Evolutionary conservation across 2,113 vertebrate genomes (phyloP).

Genomic region (Neolamprologus tretocephalus): DNA sequence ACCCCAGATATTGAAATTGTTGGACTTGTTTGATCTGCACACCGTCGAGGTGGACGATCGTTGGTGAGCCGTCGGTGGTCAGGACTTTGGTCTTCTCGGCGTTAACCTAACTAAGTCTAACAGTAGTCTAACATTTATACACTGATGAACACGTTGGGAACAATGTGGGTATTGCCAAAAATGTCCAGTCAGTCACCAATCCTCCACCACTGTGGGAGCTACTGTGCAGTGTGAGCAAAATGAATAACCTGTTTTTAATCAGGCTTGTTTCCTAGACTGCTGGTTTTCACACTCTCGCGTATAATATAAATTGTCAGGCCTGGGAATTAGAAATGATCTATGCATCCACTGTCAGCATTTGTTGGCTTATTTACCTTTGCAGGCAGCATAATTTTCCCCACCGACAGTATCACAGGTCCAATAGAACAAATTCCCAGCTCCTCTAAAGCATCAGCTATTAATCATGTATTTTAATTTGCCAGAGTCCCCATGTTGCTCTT

Average conservation of each 20-base stretch:
- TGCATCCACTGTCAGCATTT: slow-evolving; percentile 25
- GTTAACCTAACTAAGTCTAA: no score
- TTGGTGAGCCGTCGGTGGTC: no score
- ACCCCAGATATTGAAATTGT: no score
- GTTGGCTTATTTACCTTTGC: slow-evolving; percentile 42
- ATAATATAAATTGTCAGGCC: neutral
- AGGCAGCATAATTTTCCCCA: neutral
- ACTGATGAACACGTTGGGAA: neutral
- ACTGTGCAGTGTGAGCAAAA: neutral
- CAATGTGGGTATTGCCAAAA: neutral
- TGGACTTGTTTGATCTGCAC: no score
- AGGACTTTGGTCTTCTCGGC: no score
- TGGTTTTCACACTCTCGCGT: neutral
- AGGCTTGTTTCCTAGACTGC: neutral
- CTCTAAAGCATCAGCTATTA: slow-evolving; percentile 45
- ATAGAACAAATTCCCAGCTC: slow-evolving; percentile 31
- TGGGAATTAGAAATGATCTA: slow-evolving; percentile 6
- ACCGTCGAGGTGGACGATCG: no score
- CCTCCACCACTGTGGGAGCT: neutral
- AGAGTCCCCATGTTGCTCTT: slow-evolving; percentile 45
- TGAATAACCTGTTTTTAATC: neutral
- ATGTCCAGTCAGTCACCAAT: neutral
- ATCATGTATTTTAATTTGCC: slow-evolving; percentile 63
- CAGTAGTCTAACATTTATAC: neutral
- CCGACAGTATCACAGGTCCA: slow-evolving; percentile 26